phyloP scores from a whole-genome alignment of 2,797 vertebrate species.

The Tragelaphus eurycerus region DNA sequence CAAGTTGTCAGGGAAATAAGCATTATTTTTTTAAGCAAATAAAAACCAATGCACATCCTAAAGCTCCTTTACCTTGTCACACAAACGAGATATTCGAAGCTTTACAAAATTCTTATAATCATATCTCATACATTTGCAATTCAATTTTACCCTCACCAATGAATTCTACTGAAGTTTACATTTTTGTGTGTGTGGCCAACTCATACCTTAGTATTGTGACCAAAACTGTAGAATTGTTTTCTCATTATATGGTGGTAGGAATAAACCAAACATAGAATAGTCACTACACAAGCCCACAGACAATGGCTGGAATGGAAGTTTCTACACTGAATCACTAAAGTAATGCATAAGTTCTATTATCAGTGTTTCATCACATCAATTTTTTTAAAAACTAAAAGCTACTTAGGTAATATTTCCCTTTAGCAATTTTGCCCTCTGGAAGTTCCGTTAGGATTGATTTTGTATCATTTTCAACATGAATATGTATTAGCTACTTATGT shows the following conservation, averaged over 20 bases:
- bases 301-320: conserved; percentile 53
- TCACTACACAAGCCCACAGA: conserved; percentile 54
- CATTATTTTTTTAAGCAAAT: conserved; percentile 65
- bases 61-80: conserved; percentile 71
- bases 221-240: conserved; percentile 64
- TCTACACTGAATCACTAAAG: conserved; percentile 62
- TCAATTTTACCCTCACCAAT: conserved; percentile 53
- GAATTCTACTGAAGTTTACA: conserved; percentile 60
- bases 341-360: conserved; percentile 54
- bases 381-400: conserved; percentile 62
- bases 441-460: conserved; percentile 53
- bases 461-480: conserved; percentile 62
- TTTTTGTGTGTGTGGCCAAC: conserved; percentile 28
- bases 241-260: conserved; percentile 42
- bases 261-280: conserved; percentile 62
- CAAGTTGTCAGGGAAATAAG: conserved; percentile 75
- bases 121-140: conserved; percentile 61
- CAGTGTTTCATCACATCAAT: conserved; percentile 58
- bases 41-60: conserved; percentile 68
- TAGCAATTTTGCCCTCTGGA: conserved; percentile 54
- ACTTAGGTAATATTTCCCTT: conserved; percentile 67
- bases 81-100: conserved; percentile 60
- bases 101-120: conserved; percentile 62
- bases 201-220: conserved; percentile 66
- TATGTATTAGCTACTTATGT: conserved; percentile 69